Evolutionary conservation across 2,888 invertebrate genomes (phyloP).

Genomic region (Lasioglossum oenotherae): DNA sequence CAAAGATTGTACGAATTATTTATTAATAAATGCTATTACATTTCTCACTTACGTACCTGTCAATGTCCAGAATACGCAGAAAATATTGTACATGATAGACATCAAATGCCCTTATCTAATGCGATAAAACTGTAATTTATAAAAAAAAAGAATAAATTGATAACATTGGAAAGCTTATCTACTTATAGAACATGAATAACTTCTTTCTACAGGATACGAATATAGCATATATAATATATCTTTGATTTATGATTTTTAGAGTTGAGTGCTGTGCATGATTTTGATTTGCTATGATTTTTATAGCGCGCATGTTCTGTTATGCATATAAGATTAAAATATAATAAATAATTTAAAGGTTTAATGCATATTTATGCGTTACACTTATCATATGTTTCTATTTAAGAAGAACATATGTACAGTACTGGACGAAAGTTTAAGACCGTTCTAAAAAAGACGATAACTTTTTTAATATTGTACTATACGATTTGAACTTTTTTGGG

Average conservation of each 20-base stretch:
- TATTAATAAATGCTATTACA: constrained; percentile 25
- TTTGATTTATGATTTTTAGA: constrained; percentile 14
- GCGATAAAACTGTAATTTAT: constrained; percentile 34
- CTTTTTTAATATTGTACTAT: no score
- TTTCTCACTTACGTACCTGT: constrained; percentile 45
- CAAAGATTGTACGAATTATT: constrained; percentile 29
- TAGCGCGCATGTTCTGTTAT: constrained; percentile 17
- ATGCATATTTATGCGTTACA: not conserved
- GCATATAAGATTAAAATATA: not conserved
- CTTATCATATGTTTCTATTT: not conserved
- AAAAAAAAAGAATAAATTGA: constrained; percentile 43
- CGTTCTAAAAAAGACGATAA: no score
- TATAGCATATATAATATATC: not conserved
- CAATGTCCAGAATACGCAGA: constrained; percentile 27
- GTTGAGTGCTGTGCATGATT: constrained; percentile 25
- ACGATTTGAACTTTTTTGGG: no score
- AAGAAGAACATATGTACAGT: not conserved
- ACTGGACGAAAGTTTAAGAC: no score
- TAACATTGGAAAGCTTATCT: constrained; percentile 26
- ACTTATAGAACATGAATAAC: constrained; percentile 17
- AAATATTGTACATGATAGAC: constrained; percentile 31
- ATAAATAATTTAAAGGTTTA: not conserved
- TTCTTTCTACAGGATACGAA: constrained; percentile 14
- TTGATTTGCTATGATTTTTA: not conserved
- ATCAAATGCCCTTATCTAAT: constrained; percentile 30